Base-by-base conservation (phyloP, 2,888 invertebrate genomes). In the Meteorus colon region DNA sequence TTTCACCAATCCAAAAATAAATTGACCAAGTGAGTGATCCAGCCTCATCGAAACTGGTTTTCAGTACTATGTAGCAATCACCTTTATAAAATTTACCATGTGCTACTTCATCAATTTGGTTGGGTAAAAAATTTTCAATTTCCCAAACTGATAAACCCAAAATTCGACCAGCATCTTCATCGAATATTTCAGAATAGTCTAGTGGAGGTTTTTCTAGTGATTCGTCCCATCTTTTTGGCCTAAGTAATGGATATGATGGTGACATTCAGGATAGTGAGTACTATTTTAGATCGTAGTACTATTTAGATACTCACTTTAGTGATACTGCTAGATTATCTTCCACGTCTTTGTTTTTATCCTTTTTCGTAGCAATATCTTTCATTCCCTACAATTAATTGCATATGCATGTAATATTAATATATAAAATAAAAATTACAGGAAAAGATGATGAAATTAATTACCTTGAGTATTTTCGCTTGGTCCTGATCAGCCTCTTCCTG, bases 41-140 rank as follows among this genome's bases (percentile, higher is more conserved):
- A 84, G 94, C 93, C 71, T 96, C 96, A 86, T 97, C 97, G 55
- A 95, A 90, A 55, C 91, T 92, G 0, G 98, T 98, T 90, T 97
- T 97, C 75, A 99, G 90, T 65, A 99, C 93, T 83, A 99, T 98
- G 90, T 99, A 99, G 89, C 99, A 99, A 89, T 99, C 99, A 5
- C 97, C 99, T 90, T 99, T 98, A 88, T 98, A 99, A 91, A 99
- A 99, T 90, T 98, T 98, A 2, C 99, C 99, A 88, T 98, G 96
- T 0, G 97, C 95, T 6, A 95, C 97, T 92, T 97, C 96, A 73
- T 96, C 96, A 62, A 99, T 95, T 84, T 95, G 95, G 87, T 98
- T 98, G 0, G 99, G 99, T 80, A 99, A 91, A 90, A 99, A 99
- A 90, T 99, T 99, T 90, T 99, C 99, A 79, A 99, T 99, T 91